A percentile compares a stretch with the other conserved stretches of the same genome.
These are phyloP conservation scores for Onychomys leucogaster DNA, from an alignment of 2,797 vertebrate genomes.

Conservation along the genomic window DNA sequence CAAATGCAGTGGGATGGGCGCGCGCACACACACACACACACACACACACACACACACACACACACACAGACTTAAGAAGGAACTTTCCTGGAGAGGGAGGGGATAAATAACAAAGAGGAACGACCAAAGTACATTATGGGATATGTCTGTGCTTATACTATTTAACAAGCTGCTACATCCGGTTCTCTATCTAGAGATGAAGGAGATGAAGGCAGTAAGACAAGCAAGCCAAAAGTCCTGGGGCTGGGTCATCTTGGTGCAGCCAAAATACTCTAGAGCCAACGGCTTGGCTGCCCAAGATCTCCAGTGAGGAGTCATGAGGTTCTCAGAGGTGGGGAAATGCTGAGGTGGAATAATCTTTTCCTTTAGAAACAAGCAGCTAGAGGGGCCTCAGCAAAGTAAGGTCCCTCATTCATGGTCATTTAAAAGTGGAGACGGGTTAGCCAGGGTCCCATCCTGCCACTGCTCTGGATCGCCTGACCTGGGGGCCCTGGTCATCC, in stretches of 20 bases:
- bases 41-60: not conserved
- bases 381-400: not conserved
- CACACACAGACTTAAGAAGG: not conserved
- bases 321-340: not conserved
- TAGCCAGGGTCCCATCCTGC: not conserved
- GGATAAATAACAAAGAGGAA: not conserved
- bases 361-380: not conserved
- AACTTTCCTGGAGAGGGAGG: not conserved
- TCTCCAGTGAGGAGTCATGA: not conserved
- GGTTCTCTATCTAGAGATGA: not conserved
- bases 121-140: not conserved
- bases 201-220: not conserved
- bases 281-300: not conserved
- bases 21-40: not conserved
- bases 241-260: not conserved
- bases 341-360: not conserved
- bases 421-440: not conserved
- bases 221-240: not conserved
- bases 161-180: not conserved
- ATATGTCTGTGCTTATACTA: not conserved
- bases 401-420: not conserved
- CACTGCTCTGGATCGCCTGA: not conserved
- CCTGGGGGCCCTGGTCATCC: not conserved
- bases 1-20: no score
- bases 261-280: not conserved